Evolutionary conservation across 2,113 vertebrate genomes (phyloP).

Genomic region (Pagrus major): DNA sequence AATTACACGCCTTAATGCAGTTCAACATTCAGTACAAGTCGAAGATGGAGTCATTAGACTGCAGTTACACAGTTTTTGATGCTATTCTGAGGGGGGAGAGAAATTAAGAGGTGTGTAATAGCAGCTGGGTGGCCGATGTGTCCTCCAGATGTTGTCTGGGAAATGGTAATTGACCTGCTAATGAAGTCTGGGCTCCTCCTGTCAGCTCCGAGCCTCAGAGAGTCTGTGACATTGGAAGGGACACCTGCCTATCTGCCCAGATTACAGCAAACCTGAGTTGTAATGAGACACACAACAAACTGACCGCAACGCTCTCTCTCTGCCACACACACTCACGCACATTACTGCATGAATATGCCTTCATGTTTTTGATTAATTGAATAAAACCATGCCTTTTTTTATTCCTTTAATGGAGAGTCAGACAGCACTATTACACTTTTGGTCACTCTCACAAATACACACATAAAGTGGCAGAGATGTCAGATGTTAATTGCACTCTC

Average conservation of each 20-base stretch:
- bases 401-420: neutral
- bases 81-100: constrained; percentile 18
- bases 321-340: neutral
- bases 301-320: neutral
- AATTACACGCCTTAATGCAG: constrained; percentile 14
- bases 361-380: no score
- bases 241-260: constrained; percentile 56
- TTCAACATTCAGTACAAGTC: constrained; percentile 16
- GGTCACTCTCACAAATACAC: neutral
- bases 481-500: constrained; percentile 20
- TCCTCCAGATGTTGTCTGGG: constrained; percentile 75
- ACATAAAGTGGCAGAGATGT: neutral
- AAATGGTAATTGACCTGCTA: constrained; percentile 69
- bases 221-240: constrained; percentile 56
- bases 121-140: constrained; percentile 50
- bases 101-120: constrained; percentile 34
- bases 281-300: neutral
- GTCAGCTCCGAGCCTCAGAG: constrained; percentile 35
- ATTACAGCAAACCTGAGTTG: constrained; percentile 17
- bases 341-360: no score
- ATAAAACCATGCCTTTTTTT: neutral
- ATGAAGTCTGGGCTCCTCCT: constrained; percentile 61
- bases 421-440: neutral
- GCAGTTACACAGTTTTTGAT: constrained; percentile 22
- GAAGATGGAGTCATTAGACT: constrained; percentile 8